Evolutionary conservation across 2,888 invertebrate species (phyloP).

Genomic region (Drosophila hamatofila): DNA sequence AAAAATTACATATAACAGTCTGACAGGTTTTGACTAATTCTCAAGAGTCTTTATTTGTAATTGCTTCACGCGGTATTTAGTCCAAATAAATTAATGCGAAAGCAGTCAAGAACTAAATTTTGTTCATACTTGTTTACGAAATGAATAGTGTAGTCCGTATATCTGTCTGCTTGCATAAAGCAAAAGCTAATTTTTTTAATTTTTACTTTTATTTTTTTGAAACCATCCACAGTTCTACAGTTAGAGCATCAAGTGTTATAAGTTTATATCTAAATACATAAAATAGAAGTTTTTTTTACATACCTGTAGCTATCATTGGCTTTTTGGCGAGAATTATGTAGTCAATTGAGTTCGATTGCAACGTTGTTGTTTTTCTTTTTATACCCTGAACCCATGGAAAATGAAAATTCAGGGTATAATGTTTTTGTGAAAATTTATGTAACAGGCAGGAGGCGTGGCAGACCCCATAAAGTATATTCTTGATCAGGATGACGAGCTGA

Average conservation of each 20-base stretch:
- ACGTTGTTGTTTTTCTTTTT: not conserved
- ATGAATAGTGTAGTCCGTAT: not conserved
- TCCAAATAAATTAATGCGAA: constrained; percentile 46
- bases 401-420: too few species aligned
- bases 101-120: constrained; percentile 53
- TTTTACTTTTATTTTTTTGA: too few species aligned
- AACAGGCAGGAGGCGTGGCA: too few species aligned
- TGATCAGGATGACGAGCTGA: too few species aligned
- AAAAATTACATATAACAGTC: constrained; percentile 60
- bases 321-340: not conserved
- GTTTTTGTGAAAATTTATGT: too few species aligned
- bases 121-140: not conserved
- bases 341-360: not conserved
- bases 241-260: too few species aligned
- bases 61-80: constrained; percentile 55
- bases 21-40: constrained; percentile 63
- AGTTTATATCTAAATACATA: not conserved
- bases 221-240: not conserved
- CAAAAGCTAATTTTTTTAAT: too few species aligned
- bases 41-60: constrained; percentile 21
- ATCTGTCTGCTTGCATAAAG: not conserved
- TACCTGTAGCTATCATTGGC: not conserved
- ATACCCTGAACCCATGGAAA: too few species aligned
- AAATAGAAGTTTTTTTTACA: not conserved
- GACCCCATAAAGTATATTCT: too few species aligned